A percentile compares a stretch with the other conserved stretches of the same genome.
These are phyloP conservation scores for Artemia sinica DNA, from an alignment of 2,888 invertebrate genomes.

Conservation along the genomic window DNA sequence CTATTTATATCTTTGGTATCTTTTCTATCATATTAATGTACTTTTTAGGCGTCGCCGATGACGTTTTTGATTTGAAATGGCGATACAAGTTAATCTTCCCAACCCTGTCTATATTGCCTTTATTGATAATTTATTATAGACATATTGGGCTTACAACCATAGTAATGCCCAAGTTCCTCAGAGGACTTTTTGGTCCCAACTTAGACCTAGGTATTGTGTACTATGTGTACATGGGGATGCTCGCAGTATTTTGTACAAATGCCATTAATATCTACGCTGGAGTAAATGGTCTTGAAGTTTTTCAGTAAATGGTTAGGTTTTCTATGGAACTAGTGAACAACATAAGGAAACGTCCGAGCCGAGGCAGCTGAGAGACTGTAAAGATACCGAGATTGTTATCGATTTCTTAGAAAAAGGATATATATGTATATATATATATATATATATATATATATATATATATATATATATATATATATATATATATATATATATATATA, in stretches of 20 bases:
- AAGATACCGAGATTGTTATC: too few relatives aligned
- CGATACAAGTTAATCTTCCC: constrained; percentile 95
- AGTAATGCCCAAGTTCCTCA: constrained; percentile 72
- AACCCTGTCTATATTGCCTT: constrained; percentile 82
- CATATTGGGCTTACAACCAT: constrained; percentile 90
- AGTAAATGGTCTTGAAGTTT: too few relatives aligned
- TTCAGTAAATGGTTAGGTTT: too few relatives aligned
- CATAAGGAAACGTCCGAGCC: too few relatives aligned
- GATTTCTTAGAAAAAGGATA: too few relatives aligned
- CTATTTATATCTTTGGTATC: constrained; percentile 47
- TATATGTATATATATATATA: too few relatives aligned
- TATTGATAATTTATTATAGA: constrained; percentile 93
- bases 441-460: too few relatives aligned
- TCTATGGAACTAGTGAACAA: too few relatives aligned
- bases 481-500: too few relatives aligned
- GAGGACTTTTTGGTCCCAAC: constrained; percentile 55
- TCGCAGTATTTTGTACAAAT: constrained; percentile 98
- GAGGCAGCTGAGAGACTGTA: too few relatives aligned
- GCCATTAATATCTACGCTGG: constrained; percentile 96
- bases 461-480: too few relatives aligned
- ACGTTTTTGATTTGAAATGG: too few relatives aligned
- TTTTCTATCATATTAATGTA: constrained; percentile 97
- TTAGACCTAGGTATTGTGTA: constrained; percentile 65
- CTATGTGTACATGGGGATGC: constrained; percentile 95
- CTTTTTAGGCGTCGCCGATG: constrained; percentile 93